Percentiles rank a stretch among this genome's conserved stretches.
Conservation (phyloP, 2,888 invertebrate genomes). For the Drosophila meridionalis region DNA sequence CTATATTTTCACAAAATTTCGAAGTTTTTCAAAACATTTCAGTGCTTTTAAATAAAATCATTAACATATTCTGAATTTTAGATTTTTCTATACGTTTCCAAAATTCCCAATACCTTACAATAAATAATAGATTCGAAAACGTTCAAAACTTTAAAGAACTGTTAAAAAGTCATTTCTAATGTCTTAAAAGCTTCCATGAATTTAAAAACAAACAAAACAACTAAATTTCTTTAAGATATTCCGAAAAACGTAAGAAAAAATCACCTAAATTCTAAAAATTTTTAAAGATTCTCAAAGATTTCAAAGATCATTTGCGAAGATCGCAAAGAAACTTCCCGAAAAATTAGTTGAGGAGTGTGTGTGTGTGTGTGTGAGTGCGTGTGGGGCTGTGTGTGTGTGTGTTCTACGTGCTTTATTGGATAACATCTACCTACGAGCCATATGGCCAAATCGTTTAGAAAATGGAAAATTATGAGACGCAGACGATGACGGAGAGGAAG, state of each 20-base stretch:
- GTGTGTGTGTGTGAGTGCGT: neutral
- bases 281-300: neutral
- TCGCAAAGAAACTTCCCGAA: constrained; percentile 6
- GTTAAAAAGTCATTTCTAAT: neutral
- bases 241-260: neutral
- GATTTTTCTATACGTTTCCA: no score
- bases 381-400: neutral
- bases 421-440: constrained; percentile 36
- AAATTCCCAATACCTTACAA: no score
- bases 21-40: no score
- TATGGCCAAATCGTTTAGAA: constrained; percentile 27
- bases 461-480: constrained; percentile 27
- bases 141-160: no score
- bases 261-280: neutral
- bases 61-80: no score
- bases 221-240: neutral
- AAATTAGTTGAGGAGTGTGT: neutral
- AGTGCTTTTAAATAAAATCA: no score
- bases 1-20: no score
- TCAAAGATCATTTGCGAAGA: neutral
- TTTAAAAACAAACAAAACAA: neutral
- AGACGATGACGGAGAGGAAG: neutral
- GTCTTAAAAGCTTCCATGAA: neutral
- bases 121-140: no score
- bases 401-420: constrained; percentile 1